A percentile compares a stretch with the other conserved stretches of the same genome.
phyloP scores from a whole-genome alignment of 2,113 vertebrate genomes.

The Dasypus novemcinctus region DNA sequence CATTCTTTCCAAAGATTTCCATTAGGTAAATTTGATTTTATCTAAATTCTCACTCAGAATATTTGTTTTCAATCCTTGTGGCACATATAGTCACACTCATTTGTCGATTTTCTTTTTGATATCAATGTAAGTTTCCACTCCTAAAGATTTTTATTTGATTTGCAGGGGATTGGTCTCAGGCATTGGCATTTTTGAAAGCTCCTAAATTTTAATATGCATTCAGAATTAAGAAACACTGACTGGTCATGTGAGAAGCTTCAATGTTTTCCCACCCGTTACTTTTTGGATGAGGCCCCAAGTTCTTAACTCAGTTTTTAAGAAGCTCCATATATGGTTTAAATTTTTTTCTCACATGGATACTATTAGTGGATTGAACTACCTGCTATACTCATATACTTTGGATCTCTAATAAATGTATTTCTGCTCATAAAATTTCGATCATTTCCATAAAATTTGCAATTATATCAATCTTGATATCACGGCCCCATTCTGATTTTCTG shows the following conservation, averaged over 20 bases:
- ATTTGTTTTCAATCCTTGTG: background rate
- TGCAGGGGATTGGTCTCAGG: no score
- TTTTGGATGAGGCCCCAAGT: background rate
- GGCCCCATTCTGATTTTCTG: slow-evolving; percentile 10
- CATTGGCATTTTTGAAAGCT: background rate
- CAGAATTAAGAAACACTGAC: background rate
- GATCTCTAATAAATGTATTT: background rate
- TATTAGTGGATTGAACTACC: background rate
- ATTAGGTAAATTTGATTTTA: background rate
- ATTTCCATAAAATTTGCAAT: slow-evolving; percentile 2
- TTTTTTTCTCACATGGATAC: background rate
- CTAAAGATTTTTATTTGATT: background rate
- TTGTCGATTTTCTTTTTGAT: background rate
- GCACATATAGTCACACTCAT: background rate
- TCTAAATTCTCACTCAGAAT: background rate
- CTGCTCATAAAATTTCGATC: background rate
- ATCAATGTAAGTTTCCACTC: background rate
- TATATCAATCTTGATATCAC: background rate
- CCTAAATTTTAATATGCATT: background rate
- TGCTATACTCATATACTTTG: background rate
- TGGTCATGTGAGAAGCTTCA: background rate
- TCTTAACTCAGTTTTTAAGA: background rate
- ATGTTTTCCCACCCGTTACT: background rate
- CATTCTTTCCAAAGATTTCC: background rate
- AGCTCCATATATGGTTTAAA: background rate